phyloP scores from a whole-genome alignment of 2,797 vertebrate species.

The Allobates femoralis region DNA sequence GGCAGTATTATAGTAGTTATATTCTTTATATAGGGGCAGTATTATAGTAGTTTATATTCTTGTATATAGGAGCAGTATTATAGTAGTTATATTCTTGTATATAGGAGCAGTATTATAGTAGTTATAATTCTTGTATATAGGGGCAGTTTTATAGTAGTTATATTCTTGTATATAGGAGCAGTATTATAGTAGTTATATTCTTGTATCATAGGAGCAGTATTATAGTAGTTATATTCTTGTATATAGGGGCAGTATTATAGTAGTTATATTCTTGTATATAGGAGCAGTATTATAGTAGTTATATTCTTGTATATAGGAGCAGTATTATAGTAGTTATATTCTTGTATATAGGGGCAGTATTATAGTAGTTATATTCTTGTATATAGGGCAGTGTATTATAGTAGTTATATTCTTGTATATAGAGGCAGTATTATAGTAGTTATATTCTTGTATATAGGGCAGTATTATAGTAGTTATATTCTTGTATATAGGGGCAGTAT shows the following conservation, averaged over 20 bases:
- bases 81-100: too few species aligned
- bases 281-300: slow-evolving; percentile 16
- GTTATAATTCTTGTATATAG: background rate
- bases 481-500: slow-evolving; percentile 17
- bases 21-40: slow-evolving; percentile 1
- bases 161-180: too few species aligned
- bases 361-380: slow-evolving; percentile 22
- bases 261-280: slow-evolving; percentile 22
- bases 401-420: slow-evolving; percentile 7
- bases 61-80: background rate
- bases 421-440: slow-evolving; percentile 5
- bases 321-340: slow-evolving; percentile 15
- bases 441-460: slow-evolving; percentile 17
- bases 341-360: background rate
- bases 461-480: slow-evolving; percentile 18
- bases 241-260: slow-evolving; percentile 8
- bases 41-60: slow-evolving; percentile 14
- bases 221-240: slow-evolving; percentile 12
- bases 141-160: background rate
- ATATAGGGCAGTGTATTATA: slow-evolving; percentile 1
- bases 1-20: slow-evolving; percentile 10
- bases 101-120: too few species aligned
- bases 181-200: too few species aligned
- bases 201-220: background rate
- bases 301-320: background rate